Conservation (phyloP, 2,797 vertebrate species). For the Sebastes minor region DNA sequence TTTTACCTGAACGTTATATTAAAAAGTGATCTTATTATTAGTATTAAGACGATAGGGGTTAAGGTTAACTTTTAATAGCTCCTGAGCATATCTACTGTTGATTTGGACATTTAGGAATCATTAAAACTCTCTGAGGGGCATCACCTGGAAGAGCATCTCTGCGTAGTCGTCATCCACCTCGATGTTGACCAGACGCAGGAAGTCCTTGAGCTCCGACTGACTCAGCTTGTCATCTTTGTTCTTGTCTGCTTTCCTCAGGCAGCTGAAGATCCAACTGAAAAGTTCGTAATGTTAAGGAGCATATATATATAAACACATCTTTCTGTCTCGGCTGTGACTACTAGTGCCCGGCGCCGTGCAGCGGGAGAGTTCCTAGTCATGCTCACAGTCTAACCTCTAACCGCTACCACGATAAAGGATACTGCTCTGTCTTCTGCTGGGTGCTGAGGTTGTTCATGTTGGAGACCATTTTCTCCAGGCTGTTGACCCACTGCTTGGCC, state of each 20-base stretch:
- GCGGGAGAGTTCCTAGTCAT: background rate
- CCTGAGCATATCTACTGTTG: background rate
- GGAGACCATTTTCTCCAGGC: constrained; percentile 87
- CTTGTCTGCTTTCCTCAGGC: constrained; percentile 93
- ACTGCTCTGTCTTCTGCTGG: constrained; percentile 92
- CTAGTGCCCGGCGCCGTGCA: fast-evolving
- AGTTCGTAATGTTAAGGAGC: constrained; percentile 83
- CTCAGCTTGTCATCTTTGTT: constrained; percentile 93
- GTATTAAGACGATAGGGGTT: background rate
- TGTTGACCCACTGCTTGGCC: constrained; percentile 89
- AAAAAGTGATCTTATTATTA: background rate
- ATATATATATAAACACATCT: background rate
- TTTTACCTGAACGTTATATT: background rate
- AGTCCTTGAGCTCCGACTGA: constrained; percentile 89
- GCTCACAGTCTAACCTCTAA: background rate
- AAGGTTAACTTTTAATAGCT: background rate
- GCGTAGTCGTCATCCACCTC: constrained; percentile 89
- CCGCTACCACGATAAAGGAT: constrained; percentile 84
- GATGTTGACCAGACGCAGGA: constrained; percentile 91
- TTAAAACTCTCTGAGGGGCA: background rate
- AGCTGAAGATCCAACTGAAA: constrained; percentile 93
- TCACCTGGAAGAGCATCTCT: constrained; percentile 91
- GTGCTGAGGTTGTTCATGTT: constrained; percentile 82
- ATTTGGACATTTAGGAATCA: background rate
- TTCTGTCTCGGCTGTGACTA: background rate